Conservation (phyloP, 2,113 vertebrate genomes). For the Hiodon alosoides region DNA sequence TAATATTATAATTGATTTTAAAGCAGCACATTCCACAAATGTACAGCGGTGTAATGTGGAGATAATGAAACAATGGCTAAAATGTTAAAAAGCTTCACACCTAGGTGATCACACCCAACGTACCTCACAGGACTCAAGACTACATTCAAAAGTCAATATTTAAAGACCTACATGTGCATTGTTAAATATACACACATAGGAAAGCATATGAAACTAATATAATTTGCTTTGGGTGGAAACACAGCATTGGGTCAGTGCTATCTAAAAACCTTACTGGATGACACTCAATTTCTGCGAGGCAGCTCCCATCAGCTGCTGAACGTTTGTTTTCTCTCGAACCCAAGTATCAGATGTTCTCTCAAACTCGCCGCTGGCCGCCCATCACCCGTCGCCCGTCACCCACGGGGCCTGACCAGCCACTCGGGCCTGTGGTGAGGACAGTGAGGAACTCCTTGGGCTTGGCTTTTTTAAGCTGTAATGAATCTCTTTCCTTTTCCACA, state of each 20-base stretch:
- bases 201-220: background rate
- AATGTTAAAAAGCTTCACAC: background rate
- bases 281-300: background rate
- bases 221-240: background rate
- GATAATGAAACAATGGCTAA: background rate
- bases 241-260: background rate
- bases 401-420: too few relatives aligned
- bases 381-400: too few relatives aligned
- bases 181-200: background rate
- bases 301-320: background rate
- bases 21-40: too few relatives aligned
- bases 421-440: too few relatives aligned
- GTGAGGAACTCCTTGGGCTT: background rate
- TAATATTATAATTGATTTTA: too few relatives aligned
- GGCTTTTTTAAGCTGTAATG: too few relatives aligned
- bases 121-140: background rate
- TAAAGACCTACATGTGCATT: background rate
- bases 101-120: background rate
- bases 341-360: background rate
- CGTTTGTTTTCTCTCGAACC: background rate
- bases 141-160: slow-evolving; percentile 21
- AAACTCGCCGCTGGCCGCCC: background rate
- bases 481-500: background rate
- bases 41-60: too few relatives aligned
- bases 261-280: background rate